Percentiles rank a stretch among this genome's conserved stretches.
Evolutionary conservation across 2,888 invertebrate genomes (phyloP).

Genomic region (Molorchus minor): DNA sequence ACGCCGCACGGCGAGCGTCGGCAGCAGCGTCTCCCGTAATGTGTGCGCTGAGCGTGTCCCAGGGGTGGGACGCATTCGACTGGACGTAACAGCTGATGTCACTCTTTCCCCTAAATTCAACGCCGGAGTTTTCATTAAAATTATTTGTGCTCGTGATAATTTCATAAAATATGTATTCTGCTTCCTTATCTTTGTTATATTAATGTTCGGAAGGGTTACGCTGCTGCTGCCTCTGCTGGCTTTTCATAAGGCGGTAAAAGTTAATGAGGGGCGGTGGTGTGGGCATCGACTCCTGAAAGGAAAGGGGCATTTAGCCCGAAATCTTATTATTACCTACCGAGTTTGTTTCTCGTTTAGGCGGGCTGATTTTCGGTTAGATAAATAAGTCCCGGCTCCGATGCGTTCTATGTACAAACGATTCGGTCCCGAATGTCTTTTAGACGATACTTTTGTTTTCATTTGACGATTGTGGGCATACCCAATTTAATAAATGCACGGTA

Average conservation of each 20-base stretch:
- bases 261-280: conserved; percentile 32
- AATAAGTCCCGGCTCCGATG: conserved; percentile 10
- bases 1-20: conserved; percentile 25
- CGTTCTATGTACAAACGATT: too few relatives aligned
- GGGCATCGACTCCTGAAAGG: conserved; percentile 1
- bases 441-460: too few relatives aligned
- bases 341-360: conserved; percentile 19
- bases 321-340: conserved; percentile 22
- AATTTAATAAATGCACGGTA: too few relatives aligned
- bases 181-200: conserved; percentile 56
- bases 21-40: conserved; percentile 49
- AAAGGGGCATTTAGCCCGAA: conserved; percentile 20
- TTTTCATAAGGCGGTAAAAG: conserved; percentile 35
- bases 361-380: conserved; percentile 21
- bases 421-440: too few relatives aligned
- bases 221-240: conserved; percentile 33
- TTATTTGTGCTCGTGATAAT: conserved; percentile 61
- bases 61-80: conserved; percentile 63
- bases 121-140: conserved; percentile 63
- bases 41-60: conserved; percentile 58
- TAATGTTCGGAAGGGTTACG: conserved; percentile 48
- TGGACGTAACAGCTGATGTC: conserved; percentile 66
- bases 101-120: conserved; percentile 60
- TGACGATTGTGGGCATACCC: too few relatives aligned
- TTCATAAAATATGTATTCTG: conserved; percentile 63